Conservation (phyloP, 2,797 vertebrate genomes). For the Ctenosaura bakeri region DNA sequence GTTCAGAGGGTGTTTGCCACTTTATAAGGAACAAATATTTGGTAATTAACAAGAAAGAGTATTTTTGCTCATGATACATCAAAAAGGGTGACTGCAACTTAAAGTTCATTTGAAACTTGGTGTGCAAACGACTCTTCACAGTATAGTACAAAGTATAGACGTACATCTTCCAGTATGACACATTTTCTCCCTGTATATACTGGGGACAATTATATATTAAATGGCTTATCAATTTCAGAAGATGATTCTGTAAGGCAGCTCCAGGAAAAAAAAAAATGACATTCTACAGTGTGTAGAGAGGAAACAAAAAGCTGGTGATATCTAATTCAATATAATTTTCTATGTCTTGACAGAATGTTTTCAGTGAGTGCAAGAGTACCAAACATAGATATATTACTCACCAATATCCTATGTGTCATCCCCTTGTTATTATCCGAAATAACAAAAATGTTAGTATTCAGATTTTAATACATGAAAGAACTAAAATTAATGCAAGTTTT, state of each 20-base stretch:
- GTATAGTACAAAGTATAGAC: background rate
- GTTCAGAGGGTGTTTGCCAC: no score
- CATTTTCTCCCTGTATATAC: background rate
- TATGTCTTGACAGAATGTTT: background rate
- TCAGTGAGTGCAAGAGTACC: background rate
- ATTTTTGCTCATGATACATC: no score
- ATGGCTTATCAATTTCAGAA: background rate
- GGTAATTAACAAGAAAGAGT: no score
- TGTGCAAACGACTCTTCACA: background rate
- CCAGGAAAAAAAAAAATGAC: background rate
- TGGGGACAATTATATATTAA: background rate
- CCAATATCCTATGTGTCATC: background rate
- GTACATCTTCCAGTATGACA: background rate
- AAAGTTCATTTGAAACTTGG: background rate
- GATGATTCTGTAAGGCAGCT: background rate
- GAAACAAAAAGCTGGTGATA: background rate
- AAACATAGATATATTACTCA: background rate
- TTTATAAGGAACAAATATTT: no score
- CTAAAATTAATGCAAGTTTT: constrained; percentile 19
- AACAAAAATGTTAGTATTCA: constrained; percentile 14
- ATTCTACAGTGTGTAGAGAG: background rate
- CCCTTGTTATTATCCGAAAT: background rate
- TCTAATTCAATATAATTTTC: background rate
- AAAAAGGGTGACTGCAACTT: background rate
- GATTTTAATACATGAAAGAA: constrained; percentile 3